phyloP scores from a whole-genome alignment of 1,140 invertebrate genomes.

The Drosophila navojoa region DNA sequence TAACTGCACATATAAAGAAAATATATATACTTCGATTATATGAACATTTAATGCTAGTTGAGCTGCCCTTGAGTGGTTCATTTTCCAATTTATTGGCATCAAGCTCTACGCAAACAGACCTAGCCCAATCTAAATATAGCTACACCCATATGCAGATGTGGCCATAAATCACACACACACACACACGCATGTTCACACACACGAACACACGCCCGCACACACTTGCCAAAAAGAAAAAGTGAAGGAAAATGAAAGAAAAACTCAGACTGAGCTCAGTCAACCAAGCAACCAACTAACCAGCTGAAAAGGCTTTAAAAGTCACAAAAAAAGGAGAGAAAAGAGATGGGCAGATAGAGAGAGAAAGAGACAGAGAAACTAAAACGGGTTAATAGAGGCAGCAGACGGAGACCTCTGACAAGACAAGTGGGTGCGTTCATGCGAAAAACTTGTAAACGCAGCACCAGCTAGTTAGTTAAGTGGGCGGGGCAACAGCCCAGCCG shows the following conservation, averaged over 20 bases:
- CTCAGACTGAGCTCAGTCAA: conserved; percentile 42
- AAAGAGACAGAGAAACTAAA: conserved; percentile 44
- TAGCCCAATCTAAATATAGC: conserved; percentile 45
- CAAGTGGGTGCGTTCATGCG: conserved; percentile 81
- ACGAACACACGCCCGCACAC: conserved; percentile 6
- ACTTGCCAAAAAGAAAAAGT: background rate
- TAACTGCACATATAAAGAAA: background rate
- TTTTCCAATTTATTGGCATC: conserved; percentile 27
- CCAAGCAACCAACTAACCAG: conserved; percentile 49
- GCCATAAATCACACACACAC: conserved; percentile 58
- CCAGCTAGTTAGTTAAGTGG: conserved; percentile 81
- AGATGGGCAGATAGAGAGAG: conserved; percentile 6
- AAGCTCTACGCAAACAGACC: conserved; percentile 43
- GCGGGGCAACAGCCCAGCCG: conserved; percentile 41
- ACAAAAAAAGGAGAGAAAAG: conserved; percentile 38
- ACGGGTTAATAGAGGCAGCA: conserved; percentile 68
- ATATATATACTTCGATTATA: background rate
- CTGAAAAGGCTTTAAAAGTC: conserved; percentile 62
- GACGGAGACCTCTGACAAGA: conserved; percentile 68
- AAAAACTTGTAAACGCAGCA: conserved; percentile 80
- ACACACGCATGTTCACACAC: too few relatives aligned
- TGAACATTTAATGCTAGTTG: background rate
- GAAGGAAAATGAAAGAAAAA: conserved; percentile 16
- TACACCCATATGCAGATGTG: conserved; percentile 29
- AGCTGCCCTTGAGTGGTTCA: conserved; percentile 29